Evolutionary conservation across 2,797 vertebrate genomes (phyloP), one percentile per base, ranked within the genome.

Genomic region (Dryobates pubescens): DNA sequence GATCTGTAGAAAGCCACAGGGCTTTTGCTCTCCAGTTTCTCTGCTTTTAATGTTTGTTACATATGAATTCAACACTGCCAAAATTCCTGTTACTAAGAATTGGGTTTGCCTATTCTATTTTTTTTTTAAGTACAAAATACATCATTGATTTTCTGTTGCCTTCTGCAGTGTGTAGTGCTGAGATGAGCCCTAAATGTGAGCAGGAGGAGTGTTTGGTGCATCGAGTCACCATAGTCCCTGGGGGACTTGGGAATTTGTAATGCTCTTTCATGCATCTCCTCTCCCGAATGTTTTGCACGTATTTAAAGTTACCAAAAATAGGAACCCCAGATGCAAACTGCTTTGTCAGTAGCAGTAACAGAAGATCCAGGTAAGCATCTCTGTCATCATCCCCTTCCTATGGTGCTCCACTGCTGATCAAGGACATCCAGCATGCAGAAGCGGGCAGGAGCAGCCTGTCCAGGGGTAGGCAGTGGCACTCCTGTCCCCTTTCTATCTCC

Each of bases 361-460:
- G 53, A 78, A 89, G 41, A 49, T 84, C n/a, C 53, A 73, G 84
- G 49, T 23, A 73, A 70, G 29, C 36, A 45, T 90, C 57, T 63
- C 17, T 88, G 63, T 84, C 36, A 22, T 75, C 0, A 0, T 90
- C 24, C 38, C 41, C 45, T 82, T 92, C 57, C 67, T 68, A 34
- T 41, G n/a, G 18, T 0, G 0, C 45, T 82, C 58, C 8, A 5
- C 49, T 1, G 0, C 27, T 1, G 1, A 7, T 53, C 3, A 2
- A 64, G 88, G 62, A 38, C 6, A 22, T 62, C 27, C 67, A 80
- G 30, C 24, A 59, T 26, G 32, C 65, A 77, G 54, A n/a, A 36
- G 38, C 0, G 1, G 36, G 32, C 30, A 79, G 51, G 56, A 85
- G 8, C 59, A 69, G 29, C 34, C 22, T 1, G 1, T 27, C 41